Conservation (phyloP, 2,113 vertebrate genomes). For the Oophaga pumilio region DNA sequence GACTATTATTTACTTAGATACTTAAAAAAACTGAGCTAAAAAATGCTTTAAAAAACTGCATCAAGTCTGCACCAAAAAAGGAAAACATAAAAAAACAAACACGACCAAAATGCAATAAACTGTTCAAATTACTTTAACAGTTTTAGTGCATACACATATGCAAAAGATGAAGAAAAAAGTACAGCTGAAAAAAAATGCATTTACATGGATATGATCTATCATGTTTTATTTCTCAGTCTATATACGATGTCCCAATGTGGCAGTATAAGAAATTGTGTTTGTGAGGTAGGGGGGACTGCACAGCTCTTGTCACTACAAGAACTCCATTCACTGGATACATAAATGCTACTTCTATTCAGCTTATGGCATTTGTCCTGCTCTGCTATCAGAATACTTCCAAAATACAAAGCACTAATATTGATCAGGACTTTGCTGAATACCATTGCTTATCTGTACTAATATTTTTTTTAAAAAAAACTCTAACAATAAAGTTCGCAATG, state of each 20-base stretch:
- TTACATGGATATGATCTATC: not conserved
- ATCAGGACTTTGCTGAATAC: conserved; percentile 6
- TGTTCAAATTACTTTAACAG: too few species aligned
- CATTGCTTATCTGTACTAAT: not conserved
- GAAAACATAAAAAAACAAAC: too few species aligned
- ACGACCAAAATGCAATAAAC: too few species aligned
- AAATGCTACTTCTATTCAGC: not conserved
- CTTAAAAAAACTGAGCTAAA: too few species aligned
- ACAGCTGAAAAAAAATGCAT: too few species aligned
- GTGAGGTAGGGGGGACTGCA: not conserved
- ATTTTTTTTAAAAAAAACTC: not conserved
- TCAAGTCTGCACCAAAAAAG: too few species aligned
- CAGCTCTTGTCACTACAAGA: not conserved
- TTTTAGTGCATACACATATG: too few species aligned
- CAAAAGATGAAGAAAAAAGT: too few species aligned
- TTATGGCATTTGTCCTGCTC: not conserved
- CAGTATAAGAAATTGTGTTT: not conserved
- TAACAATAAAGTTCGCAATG: not conserved
- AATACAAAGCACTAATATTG: not conserved
- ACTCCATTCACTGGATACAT: not conserved
- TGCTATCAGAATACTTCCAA: not conserved
- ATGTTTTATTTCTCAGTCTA: not conserved
- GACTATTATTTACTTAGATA: too few species aligned
- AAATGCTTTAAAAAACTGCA: too few species aligned
- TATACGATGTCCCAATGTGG: not conserved